A percentile compares a stretch with the other conserved stretches of the same genome.
phyloP scores from a whole-genome alignment of 2,888 invertebrate genomes.

The Metacarcinus magister region DNA sequence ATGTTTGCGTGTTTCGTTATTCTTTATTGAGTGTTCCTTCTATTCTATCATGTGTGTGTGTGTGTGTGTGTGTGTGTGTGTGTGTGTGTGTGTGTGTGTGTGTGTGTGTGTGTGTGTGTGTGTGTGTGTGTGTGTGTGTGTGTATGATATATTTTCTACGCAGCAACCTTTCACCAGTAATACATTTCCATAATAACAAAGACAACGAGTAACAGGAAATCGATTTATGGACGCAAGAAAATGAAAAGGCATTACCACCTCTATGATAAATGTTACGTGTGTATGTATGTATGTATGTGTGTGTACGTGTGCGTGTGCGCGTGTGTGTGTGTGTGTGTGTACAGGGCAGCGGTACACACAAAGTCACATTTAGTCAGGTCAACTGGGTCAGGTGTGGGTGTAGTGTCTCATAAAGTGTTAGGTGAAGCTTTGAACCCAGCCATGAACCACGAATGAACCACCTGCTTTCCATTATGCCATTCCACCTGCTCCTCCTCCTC shows the following conservation, averaged over 20 bases:
- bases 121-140: conserved; percentile 26
- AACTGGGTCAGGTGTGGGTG: not conserved
- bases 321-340: conserved; percentile 34
- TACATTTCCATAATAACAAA: conserved; percentile 11
- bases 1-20: not conserved
- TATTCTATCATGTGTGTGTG: not conserved
- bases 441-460: conserved; percentile 42
- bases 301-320: not conserved
- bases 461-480: not conserved
- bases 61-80: not conserved
- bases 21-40: not conserved
- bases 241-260: conserved; percentile 8
- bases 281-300: conserved; percentile 9
- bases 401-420: not conserved
- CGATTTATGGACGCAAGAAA: not conserved
- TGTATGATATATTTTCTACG: not conserved
- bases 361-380: not conserved
- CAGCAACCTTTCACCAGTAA: not conserved
- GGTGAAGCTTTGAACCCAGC: not conserved
- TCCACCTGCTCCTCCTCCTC: not conserved
- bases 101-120: not conserved
- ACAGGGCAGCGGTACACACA: not conserved
- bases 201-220: not conserved
- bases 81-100: not conserved
- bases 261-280: conserved; percentile 4